Base-by-base conservation (phyloP, 2,113 vertebrate species). In the Vidua macroura region DNA sequence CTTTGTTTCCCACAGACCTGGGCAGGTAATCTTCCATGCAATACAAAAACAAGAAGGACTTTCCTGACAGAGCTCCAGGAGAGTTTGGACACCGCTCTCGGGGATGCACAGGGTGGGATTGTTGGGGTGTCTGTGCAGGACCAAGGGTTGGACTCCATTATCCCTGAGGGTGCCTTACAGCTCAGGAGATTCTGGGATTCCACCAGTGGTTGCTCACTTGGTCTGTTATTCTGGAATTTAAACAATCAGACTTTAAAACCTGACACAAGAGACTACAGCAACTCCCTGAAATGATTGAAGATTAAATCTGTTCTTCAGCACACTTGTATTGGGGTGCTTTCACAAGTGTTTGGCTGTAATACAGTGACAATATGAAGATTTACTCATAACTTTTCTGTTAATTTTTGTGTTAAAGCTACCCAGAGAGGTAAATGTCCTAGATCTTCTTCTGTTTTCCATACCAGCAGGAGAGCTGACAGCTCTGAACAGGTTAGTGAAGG, bases 61-160 rank as follows among this genome's bases (percentile, higher is more conserved):
- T 63, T 31, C 73, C 49, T 68, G 19, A 19, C 52, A 19, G 33
- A 69, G n/a, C 18, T 46, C 52, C 69, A 33, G 59, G 7, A 44
- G 31, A 0, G 0, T 37, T 43, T n/a, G 77, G 28, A 14, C 23
- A 74, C 1, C 0, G 1, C 44, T 55, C 9, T 12, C 39, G 68
- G 46, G 53, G 19, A 24, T 23, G 30, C 11, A 1, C 46, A 53
- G 17, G 21, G 20, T 41, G 62, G 48, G 41, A 27, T 22, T 68
- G 5, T 13, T 76, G 70, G 41, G 46, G 14, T 39, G 24, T 30
- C 55, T 62, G n/a, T 22, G 21, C 19, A 39, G 55, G 55, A 27
- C 6, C 69, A 60, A 49, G 46, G 9, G 16, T 4, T n/a, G 39
- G 11, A 31, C 30, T 33, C 2, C 20, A 7, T 52, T 11, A 39